Evolutionary conservation across 2,888 invertebrate species (phyloP), one percentile per base, ranked within the genome.

Genomic region (Chydorus sphaericus): DNA sequence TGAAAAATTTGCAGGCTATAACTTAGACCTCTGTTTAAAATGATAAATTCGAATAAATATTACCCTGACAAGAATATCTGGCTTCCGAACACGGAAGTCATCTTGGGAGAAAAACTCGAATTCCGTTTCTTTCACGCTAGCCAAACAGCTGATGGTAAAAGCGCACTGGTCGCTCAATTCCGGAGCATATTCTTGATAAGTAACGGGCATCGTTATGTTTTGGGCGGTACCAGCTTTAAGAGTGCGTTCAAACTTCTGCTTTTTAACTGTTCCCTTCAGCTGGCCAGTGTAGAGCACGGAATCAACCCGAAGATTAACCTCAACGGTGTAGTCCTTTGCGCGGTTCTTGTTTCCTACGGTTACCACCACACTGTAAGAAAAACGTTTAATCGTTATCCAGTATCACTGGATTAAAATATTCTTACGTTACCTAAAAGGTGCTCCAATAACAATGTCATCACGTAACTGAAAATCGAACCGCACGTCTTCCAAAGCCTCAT

Each of bases 71-170:
- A 83, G 83, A 57, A 92, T 86, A 65, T 90, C 89, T 0, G 92
- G 92, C 65, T 90, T 90, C 29, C 88, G 75, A 4, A 91, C 84
- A 62, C 89, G 76, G 67, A 91, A 91, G 70, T 90, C 89, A 63
- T 90, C 89, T 71, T 89, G 86, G 0, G 86, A 87, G 66, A 83
- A 88, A 68, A 86, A 91, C 65, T 91, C 90, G 67, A 80, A 90
- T 57, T 85, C 81, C 0, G 82, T 88, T 57, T 86, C 83, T 48
- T 80, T 78, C 28, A 92, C 85, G 2, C 79, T 78, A 0, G 84
- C 86, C 56, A 90, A 69, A 62, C 86, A 87, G 3, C 86, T 80
- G 53, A 91, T 82, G 65, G 85, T 86, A 69, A 92, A 90, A 1
- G 87, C 82, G 50, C 83, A 77, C 69, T 91, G 89, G 66, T 87